phyloP scores from a whole-genome alignment of 2,113 vertebrate species.

The Myocastor coypus region DNA sequence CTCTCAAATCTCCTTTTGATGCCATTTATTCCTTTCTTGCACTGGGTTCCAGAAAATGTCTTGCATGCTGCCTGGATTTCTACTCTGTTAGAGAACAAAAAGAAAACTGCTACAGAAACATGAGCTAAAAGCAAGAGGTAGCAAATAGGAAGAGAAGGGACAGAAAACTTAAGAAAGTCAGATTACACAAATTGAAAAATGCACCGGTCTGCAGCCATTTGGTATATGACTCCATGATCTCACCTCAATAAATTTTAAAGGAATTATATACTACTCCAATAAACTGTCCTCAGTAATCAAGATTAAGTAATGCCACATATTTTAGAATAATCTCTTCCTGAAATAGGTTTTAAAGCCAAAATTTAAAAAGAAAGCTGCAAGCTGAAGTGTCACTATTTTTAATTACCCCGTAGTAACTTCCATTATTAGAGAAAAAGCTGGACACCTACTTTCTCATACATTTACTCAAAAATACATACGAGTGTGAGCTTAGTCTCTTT shows the following conservation, averaged over 20 bases:
- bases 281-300: constrained; percentile 49
- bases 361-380: neutral
- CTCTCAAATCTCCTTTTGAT: neutral
- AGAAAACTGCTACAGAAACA: constrained; percentile 8
- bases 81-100: neutral
- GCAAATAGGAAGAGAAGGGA: neutral
- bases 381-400: neutral
- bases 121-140: neutral
- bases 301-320: constrained; percentile 20
- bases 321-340: constrained; percentile 55
- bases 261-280: constrained; percentile 22
- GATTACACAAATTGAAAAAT: constrained; percentile 38
- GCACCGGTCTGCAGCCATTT: neutral
- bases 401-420: neutral
- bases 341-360: constrained; percentile 50
- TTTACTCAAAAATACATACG: neutral
- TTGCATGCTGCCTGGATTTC: neutral
- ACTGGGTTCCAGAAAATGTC: neutral
- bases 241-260: constrained; percentile 59
- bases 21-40: constrained; percentile 3
- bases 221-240: constrained; percentile 48
- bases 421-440: neutral
- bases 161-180: constrained; percentile 58
- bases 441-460: neutral
- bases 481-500: neutral